Evolutionary conservation across 1,140 invertebrate genomes (phyloP), one percentile per base, ranked within the genome.

Genomic region (Agrypnia vestita): DNA sequence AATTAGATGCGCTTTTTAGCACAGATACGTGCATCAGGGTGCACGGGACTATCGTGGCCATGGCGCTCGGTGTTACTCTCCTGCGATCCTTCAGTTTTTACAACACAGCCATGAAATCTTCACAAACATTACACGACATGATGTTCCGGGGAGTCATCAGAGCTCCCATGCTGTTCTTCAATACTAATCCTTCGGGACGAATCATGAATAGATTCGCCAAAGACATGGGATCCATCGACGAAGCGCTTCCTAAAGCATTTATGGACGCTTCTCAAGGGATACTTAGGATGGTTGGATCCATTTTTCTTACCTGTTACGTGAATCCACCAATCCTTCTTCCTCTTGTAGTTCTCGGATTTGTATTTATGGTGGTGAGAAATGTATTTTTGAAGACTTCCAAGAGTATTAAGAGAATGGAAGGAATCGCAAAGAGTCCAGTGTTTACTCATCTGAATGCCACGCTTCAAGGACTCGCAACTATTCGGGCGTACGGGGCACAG

Each of bases 191-290:
- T 7, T 91, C 91, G 19, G 93, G 93, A 3, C 85, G 94, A 64
- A 94, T 95, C 15, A 85, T 95, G 1, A 95, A 95, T 85, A 86
- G 94, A 51, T 96, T 96, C 83, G 93, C 94, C 1, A 95, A 95
- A 86, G 94, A 96, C 81, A 92, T 95, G 85, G 95, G 95, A 0
- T 90, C 92, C 4, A 91, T 97, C 53, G 96, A 97, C 86, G 96
- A 98, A 87, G 84, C 93, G 1, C 86, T 98, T 15, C 96, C 96
- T 80, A 88, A 89, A 79, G 89, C 92, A 0, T 90, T 94, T 69
- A 89, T 96, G 69, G 95, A 96, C 85, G 92, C 94, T 49, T 86
- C 94, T 0, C 91, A 92, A 84, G 88, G 92, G 7, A 89, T 90
- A 35, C 83, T 93, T 17, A 86, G 89, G 44, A 88, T 90, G 84